A percentile compares a stretch with the other conserved stretches of the same genome.
Evolutionary conservation across 2,797 vertebrate species (phyloP).

Genomic region (Brotula barbata): DNA sequence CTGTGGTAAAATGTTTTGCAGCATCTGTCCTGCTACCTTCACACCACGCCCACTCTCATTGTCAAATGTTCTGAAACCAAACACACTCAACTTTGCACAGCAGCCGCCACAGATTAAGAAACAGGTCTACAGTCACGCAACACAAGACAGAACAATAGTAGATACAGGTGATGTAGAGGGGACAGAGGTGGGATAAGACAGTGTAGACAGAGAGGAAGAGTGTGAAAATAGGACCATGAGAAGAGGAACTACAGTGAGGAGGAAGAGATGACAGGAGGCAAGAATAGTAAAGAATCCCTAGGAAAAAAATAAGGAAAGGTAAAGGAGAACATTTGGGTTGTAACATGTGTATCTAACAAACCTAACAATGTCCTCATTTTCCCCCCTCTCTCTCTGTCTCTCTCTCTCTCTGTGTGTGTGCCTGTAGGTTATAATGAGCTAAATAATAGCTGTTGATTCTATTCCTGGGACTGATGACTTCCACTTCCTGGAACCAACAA

Average conservation of each 20-base stretch:
- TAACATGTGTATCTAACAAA: background rate
- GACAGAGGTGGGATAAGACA: background rate
- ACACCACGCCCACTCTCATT: constrained; percentile 7
- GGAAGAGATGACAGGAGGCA: too few relatives aligned
- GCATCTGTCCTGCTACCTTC: constrained; percentile 28
- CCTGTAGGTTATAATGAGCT: background rate
- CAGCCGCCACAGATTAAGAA: constrained; percentile 32
- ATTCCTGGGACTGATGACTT: constrained; percentile 16
- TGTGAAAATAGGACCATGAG: background rate
- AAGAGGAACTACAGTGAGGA: too few relatives aligned
- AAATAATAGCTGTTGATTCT: background rate
- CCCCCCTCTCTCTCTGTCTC: background rate
- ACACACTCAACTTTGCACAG: constrained; percentile 20
- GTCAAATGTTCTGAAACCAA: constrained; percentile 26
- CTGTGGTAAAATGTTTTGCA: too few relatives aligned
- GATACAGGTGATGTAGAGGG: background rate
- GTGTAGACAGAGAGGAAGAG: background rate
- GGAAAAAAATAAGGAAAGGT: background rate
- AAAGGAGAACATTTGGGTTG: background rate
- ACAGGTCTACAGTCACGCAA: constrained; percentile 30
- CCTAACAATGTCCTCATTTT: too few relatives aligned
- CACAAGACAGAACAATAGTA: constrained; percentile 15
- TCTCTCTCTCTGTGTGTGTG: background rate
- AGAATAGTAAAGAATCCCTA: too few relatives aligned
- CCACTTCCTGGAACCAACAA: constrained; percentile 50